Conservation (phyloP, 2,113 vertebrate species). For the Vombatus ursinus region DNA sequence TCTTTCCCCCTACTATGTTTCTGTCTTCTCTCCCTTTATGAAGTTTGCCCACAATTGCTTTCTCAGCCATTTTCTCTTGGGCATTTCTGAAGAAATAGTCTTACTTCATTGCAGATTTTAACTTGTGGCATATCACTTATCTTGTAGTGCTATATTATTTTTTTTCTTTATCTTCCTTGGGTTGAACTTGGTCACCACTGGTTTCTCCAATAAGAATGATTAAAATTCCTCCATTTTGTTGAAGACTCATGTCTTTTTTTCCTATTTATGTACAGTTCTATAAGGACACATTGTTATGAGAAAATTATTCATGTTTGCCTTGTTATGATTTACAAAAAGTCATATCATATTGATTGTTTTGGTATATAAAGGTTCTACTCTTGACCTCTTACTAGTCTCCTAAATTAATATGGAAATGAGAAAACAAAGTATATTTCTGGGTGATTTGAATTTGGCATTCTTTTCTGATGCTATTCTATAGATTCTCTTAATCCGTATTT, state of each 20-base stretch:
- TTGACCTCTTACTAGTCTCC: not conserved
- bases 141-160: too few species aligned
- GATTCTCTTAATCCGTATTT: not conserved
- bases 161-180: not conserved
- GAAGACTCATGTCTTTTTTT: not conserved
- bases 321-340: not conserved
- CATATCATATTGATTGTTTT: not conserved
- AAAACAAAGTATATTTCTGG: not conserved
- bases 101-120: not conserved
- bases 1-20: not conserved
- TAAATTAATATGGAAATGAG: not conserved
- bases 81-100: not conserved
- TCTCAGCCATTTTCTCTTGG: not conserved
- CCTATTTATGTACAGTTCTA: not conserved
- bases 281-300: not conserved
- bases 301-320: not conserved
- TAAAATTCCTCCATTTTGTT: not conserved
- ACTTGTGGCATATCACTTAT: not conserved
- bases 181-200: not conserved
- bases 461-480: not conserved
- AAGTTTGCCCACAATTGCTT: not conserved
- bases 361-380: not conserved
- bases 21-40: not conserved
- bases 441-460: not conserved
- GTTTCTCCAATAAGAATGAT: not conserved